phyloP scores from a whole-genome alignment of 2,797 vertebrate genomes.

The Furcifer pardalis region DNA sequence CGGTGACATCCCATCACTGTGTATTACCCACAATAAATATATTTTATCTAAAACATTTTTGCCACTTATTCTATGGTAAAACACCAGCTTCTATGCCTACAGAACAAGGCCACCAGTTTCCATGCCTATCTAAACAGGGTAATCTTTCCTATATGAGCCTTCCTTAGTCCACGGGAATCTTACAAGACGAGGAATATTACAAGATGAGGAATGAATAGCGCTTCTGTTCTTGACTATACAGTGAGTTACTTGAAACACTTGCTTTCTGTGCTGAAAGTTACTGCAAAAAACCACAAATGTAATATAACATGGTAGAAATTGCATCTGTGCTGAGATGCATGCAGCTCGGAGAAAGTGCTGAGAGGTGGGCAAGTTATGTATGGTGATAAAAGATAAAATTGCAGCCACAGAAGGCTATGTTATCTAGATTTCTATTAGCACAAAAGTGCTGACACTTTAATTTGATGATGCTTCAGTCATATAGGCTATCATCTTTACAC shows the following conservation, averaged over 20 bases:
- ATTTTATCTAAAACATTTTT: no score
- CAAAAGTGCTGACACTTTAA: constrained; percentile 23
- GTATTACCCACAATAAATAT: no score
- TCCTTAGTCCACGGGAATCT: no score
- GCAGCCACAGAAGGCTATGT: neutral
- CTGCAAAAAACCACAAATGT: neutral
- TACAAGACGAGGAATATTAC: no score
- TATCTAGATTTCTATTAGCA: neutral
- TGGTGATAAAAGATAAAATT: neutral
- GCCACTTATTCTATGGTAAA: no score
- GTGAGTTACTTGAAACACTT: neutral
- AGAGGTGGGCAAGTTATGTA: no score
- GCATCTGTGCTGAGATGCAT: neutral
- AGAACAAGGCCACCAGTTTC: no score
- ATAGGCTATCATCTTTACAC: constrained; percentile 18
- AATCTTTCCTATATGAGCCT: no score
- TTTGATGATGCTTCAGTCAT: constrained; percentile 30
- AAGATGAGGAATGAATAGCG: no score
- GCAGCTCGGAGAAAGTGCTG: neutral
- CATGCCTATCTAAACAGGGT: no score
- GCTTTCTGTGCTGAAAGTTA: neutral
- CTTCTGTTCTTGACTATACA: neutral
- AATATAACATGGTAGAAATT: neutral
- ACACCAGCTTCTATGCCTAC: no score
- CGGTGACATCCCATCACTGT: no score